Percentiles rank a stretch among this genome's conserved stretches.
Conservation (phyloP, 1,140 invertebrate species). For the Ridgeia piscesae region DNA sequence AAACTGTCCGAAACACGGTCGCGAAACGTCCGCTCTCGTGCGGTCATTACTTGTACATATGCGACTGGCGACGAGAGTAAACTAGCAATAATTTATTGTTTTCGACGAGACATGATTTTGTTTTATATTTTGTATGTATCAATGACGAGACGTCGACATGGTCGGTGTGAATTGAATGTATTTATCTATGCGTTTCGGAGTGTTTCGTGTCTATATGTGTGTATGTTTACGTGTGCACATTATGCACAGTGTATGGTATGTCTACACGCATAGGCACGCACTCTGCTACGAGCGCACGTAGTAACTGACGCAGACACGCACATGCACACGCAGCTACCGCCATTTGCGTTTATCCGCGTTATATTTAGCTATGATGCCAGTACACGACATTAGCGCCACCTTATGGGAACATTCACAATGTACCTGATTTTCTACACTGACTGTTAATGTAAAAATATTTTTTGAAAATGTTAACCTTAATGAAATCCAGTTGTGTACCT, state of each 20-base stretch:
- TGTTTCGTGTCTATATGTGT: neutral
- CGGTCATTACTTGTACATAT: neutral
- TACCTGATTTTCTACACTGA: neutral
- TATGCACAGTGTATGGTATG: neutral
- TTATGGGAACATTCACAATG: too few relatives aligned
- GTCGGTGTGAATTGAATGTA: constrained; percentile 1
- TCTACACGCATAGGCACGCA: neutral
- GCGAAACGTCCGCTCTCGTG: neutral
- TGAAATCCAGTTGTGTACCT: neutral
- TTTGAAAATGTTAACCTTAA: neutral
- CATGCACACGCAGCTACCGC: neutral
- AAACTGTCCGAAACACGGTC: neutral
- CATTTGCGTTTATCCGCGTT: neutral
- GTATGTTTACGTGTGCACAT: neutral
- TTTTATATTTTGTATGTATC: neutral
- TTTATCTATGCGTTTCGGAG: neutral
- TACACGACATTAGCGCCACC: neutral
- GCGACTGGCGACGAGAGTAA: neutral
- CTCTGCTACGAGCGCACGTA: neutral
- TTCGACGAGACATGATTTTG: neutral
- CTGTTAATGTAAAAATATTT: neutral
- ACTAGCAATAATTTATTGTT: neutral
- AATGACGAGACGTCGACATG: neutral
- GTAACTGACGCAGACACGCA: neutral
- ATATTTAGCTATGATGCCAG: too few relatives aligned